A percentile compares a stretch with the other conserved stretches of the same genome.
Evolutionary conservation across 2,113 vertebrate genomes (phyloP).

Genomic region (Pluvialis apricaria): DNA sequence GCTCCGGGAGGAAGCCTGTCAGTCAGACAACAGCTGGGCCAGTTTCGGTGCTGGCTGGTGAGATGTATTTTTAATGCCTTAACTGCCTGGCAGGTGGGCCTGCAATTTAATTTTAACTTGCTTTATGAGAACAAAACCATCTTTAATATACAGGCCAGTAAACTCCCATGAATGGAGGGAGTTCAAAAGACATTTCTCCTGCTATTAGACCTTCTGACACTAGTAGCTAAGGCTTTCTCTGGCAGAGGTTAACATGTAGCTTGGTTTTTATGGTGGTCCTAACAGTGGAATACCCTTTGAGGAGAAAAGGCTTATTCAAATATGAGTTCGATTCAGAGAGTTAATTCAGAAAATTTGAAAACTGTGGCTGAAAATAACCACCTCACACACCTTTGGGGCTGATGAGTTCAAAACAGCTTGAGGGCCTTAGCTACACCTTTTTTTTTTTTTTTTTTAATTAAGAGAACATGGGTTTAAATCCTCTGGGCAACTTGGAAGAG

Average conservation of each 20-base stretch:
- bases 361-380: not conserved
- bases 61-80: not conserved
- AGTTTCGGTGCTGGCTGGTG: not conserved
- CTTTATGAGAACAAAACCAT: not conserved
- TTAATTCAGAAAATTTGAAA: not conserved
- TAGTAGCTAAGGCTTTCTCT: not conserved
- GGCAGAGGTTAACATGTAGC: not conserved
- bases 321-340: not conserved
- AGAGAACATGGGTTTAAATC: constrained; percentile 6
- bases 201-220: not conserved
- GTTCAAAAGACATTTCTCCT: not conserved
- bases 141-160: not conserved
- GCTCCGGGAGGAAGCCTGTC: not conserved
- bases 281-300: not conserved
- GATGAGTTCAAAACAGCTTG: not conserved
- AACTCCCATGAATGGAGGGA: not conserved
- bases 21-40: not conserved
- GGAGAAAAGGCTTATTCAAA: not conserved
- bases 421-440: not conserved
- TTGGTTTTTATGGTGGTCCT: not conserved
- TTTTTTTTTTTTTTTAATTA: not conserved
- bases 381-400: not conserved
- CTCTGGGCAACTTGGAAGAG: not conserved
- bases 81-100: constrained; percentile 1
- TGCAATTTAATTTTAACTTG: not conserved